Evolutionary conservation across 2,113 vertebrate species (phyloP).

Genomic region (Syngnathus typhle): DNA sequence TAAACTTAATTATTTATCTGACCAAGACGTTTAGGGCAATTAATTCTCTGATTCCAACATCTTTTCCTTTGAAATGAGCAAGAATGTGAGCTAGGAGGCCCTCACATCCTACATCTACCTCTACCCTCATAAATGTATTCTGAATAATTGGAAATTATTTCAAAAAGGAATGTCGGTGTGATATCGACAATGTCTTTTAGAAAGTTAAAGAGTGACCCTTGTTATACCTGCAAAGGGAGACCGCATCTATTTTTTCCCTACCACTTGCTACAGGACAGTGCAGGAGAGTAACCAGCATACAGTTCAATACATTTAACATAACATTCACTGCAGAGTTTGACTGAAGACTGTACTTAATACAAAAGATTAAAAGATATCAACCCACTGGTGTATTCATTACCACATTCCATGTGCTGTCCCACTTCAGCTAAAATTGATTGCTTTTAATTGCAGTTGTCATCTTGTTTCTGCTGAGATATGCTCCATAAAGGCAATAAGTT

Average conservation of each 20-base stretch:
- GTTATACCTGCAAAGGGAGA: neutral
- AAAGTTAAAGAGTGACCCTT: neutral
- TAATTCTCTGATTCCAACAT: neutral
- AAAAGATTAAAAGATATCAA: neutral
- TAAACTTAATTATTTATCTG: neutral
- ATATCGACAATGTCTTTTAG: too few species aligned
- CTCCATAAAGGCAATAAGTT: slow-evolving; percentile 45
- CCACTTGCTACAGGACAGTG: neutral
- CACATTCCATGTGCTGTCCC: slow-evolving; percentile 16
- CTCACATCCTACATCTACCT: neutral
- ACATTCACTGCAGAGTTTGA: neutral
- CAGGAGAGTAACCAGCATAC: neutral
- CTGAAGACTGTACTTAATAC: neutral
- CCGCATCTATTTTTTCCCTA: neutral
- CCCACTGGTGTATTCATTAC: slow-evolving; percentile 26
- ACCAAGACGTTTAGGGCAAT: neutral
- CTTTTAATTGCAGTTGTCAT: slow-evolving; percentile 59
- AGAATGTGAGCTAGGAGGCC: neutral
- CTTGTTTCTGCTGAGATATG: slow-evolving; percentile 50
- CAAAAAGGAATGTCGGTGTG: neutral
- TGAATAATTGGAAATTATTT: neutral
- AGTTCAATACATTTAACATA: neutral
- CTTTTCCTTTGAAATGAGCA: neutral
- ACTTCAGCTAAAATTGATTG: slow-evolving; percentile 45
- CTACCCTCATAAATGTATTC: neutral